These are phyloP conservation scores for Apamea crenata DNA, from an alignment of 2,888 invertebrate genomes.

Conservation along the genomic window DNA sequence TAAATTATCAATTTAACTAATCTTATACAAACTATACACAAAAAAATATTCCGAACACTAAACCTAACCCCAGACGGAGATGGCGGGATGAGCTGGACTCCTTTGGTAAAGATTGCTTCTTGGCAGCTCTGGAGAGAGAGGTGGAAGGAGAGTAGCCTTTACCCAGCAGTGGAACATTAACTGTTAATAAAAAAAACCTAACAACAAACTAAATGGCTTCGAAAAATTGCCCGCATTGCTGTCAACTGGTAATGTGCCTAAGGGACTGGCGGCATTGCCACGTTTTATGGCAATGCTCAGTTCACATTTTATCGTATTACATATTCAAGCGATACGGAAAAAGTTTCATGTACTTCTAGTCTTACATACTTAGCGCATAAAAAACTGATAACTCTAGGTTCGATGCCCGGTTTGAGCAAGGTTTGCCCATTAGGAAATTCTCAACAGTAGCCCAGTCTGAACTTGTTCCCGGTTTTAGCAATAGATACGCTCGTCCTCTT, in stretches of 20 bases:
- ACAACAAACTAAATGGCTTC: background rate
- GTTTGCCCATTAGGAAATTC: background rate
- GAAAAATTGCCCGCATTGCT: background rate
- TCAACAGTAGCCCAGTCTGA: background rate
- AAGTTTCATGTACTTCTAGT: background rate
- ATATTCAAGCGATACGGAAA: background rate
- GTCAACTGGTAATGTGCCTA: background rate
- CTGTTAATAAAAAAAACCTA: too few relatives aligned
- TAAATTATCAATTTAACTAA: background rate
- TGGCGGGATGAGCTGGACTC: too few relatives aligned
- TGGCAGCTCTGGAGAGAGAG: too few relatives aligned
- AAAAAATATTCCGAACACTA: background rate
- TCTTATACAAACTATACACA: background rate
- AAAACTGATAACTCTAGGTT: background rate
- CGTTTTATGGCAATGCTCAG: background rate
- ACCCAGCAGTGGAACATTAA: too few relatives aligned
- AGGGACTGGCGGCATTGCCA: background rate
- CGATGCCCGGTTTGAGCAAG: too few relatives aligned
- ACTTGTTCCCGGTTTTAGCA: too few relatives aligned
- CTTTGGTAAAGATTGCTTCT: too few relatives aligned
- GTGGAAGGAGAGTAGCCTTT: too few relatives aligned
- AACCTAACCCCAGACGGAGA: background rate
- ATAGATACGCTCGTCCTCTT: too few relatives aligned
- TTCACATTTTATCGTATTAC: too few relatives aligned
- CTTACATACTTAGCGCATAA: background rate